Percentiles rank a stretch among this genome's conserved stretches.
Conservation (phyloP, 2,797 vertebrate genomes). For the Lutjanus argentimaculatus region DNA sequence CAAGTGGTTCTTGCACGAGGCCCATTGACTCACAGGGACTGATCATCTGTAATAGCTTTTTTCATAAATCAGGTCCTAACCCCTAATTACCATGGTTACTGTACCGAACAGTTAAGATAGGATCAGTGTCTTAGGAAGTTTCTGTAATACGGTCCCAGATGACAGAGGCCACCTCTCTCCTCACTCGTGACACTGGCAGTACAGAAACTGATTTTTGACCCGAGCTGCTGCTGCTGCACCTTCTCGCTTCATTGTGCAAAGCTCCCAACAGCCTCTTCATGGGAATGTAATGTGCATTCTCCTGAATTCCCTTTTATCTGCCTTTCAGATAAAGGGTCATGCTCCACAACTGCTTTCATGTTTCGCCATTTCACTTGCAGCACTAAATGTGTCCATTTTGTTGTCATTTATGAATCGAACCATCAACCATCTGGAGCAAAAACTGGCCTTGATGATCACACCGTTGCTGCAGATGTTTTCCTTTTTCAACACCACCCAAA, state of each 20-base stretch:
- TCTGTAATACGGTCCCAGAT: background rate
- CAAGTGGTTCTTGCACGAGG: too few relatives aligned
- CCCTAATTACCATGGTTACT: too few relatives aligned
- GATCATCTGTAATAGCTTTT: too few relatives aligned
- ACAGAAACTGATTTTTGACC: constrained; percentile 16
- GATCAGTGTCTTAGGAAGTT: too few relatives aligned
- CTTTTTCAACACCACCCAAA: constrained; percentile 42
- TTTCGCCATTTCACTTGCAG: constrained; percentile 43
- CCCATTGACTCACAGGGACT: too few relatives aligned
- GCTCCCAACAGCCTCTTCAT: constrained; percentile 50
- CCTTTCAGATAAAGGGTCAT: constrained; percentile 69
- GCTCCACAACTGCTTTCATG: constrained; percentile 64
- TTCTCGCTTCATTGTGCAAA: constrained; percentile 65
- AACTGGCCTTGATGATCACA: background rate
- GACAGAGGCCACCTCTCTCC: constrained; percentile 18
- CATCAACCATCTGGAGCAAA: constrained; percentile 9
- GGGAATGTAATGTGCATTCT: constrained; percentile 65
- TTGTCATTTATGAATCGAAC: constrained; percentile 17
- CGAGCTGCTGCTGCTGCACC: constrained; percentile 47
- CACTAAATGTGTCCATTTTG: constrained; percentile 23
- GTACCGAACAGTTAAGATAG: too few relatives aligned
- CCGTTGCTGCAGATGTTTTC: constrained; percentile 44
- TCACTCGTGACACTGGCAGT: constrained; percentile 34
- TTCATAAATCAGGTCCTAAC: too few relatives aligned
- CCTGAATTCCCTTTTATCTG: constrained; percentile 71